Evolutionary conservation across 2,888 invertebrate species (phyloP).

Genomic region (Argyra leucocephala): DNA sequence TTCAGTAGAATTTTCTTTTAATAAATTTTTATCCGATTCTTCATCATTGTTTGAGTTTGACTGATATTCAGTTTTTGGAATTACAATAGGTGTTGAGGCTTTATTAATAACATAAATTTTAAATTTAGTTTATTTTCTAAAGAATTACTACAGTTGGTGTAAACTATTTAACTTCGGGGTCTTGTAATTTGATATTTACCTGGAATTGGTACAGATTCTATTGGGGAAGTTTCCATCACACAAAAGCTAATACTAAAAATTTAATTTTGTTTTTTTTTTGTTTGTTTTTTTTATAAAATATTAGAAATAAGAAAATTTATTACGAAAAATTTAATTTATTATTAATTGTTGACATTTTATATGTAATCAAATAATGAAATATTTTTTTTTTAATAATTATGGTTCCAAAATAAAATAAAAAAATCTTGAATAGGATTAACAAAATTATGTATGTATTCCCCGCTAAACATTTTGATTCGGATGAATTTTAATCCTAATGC

Average conservation of each 20-base stretch:
- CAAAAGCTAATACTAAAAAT: neutral
- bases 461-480: too few relatives aligned
- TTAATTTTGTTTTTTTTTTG: neutral
- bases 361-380: too few relatives aligned
- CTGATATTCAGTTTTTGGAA: neutral
- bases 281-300: too few relatives aligned
- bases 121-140: too few relatives aligned
- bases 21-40: neutral
- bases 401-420: too few relatives aligned
- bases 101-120: neutral
- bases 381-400: too few relatives aligned
- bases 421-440: too few relatives aligned
- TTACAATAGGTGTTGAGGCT: neutral
- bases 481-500: too few relatives aligned
- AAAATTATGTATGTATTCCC: too few relatives aligned
- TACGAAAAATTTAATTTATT: neutral
- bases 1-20: neutral
- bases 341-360: too few relatives aligned
- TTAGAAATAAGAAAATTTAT: neutral
- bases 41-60: neutral
- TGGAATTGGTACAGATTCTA: neutral
- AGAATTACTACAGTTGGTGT: too few relatives aligned
- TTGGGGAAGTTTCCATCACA: neutral
- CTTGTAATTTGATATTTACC: neutral
- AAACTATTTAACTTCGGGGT: too few relatives aligned